Base-by-base conservation (phyloP, 2,888 invertebrate species). In the Ophioninae sp. region DNA sequence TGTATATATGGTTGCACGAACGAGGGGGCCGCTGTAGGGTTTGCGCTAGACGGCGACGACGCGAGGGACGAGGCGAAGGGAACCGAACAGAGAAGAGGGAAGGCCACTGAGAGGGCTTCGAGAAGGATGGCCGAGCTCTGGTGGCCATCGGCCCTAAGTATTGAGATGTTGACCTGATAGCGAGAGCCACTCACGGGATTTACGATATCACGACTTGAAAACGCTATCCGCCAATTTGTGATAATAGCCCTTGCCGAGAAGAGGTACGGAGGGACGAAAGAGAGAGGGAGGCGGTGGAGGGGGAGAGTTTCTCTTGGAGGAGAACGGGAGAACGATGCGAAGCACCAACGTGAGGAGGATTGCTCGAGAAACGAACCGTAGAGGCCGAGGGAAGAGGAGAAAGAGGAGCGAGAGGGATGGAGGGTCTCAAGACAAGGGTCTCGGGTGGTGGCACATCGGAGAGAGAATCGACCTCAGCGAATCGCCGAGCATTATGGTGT, bases 161-260 rank as follows among this genome's bases (percentile, higher is more conserved):
- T 87, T 87, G 87, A 88, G 88, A 88, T 87, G 87, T 87, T 87
- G 85, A 83, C 84, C 86, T 81, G 87, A 87, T 88, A 87, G 83
- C 85, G 50, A 76, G 82, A 85, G 79, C 78, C 81, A 82, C 85
- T 81, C 81, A 59, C 79, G 85, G 85, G 85, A 88, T 88, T 88
- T 87, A 88, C 86, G 87, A 86, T 87, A 88, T 88, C 87, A 87
- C 88, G 88, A 88, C 87, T 87, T 87, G 86, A 88, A 87, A 88
- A 88, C 82, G 86, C 87, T 88, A 88, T 88, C 87, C 88, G 84
- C 87, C 87, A 88, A 88, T 88, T 88, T 88, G 88, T 87, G 88
- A 87, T 88, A 88, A 88, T 88, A 87, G 87, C 87, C 85, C 83
- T 79, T 72, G 73, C 79, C 77, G 70, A 20, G 50, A 62, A 65